phyloP scores from a whole-genome alignment of 2,888 invertebrate genomes.

The Nymphalis urticae region DNA sequence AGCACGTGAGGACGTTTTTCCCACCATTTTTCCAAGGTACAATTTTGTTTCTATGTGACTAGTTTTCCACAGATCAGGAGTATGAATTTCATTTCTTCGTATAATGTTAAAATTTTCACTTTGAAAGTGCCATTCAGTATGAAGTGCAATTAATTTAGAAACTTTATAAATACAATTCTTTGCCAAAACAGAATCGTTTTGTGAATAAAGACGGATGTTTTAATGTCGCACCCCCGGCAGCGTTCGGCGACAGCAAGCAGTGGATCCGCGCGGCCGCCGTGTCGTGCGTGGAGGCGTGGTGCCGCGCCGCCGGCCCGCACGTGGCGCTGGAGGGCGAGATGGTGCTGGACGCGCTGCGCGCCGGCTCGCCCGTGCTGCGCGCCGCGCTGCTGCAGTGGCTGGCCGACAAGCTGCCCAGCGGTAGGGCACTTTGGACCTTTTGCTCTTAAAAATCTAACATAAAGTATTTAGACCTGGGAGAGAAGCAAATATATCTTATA shows the following conservation, averaged over 20 bases:
- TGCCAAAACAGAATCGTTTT: too few species aligned
- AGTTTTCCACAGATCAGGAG: too few species aligned
- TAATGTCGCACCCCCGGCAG: conserved; percentile 48
- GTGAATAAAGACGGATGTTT: background rate
- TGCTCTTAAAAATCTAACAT: too few species aligned
- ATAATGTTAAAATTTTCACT: too few species aligned
- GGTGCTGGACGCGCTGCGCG: conserved; percentile 91
- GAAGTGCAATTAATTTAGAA: too few species aligned
- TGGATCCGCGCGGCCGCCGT: conserved; percentile 91
- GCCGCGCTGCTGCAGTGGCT: conserved; percentile 93
- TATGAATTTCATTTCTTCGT: too few species aligned
- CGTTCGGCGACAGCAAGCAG: conserved; percentile 86
- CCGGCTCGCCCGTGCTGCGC: conserved; percentile 91
- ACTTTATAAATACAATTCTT: too few species aligned
- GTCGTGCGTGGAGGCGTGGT: conserved; percentile 92
- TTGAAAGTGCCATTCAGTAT: too few species aligned
- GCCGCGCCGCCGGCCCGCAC: conserved; percentile 87
- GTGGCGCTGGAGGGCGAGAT: conserved; percentile 93
- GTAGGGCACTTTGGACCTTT: conserved; percentile 61
- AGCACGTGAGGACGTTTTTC: conserved; percentile 89
- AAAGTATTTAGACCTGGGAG: too few species aligned
- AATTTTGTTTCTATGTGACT: background rate
- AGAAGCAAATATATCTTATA: too few species aligned
- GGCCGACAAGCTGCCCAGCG: conserved; percentile 88
- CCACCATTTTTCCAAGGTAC: conserved; percentile 93